Evolutionary conservation across 64 coral and sea anemone genomes (phyloP).

Genomic region (Pocillopora damicornis): DNA sequence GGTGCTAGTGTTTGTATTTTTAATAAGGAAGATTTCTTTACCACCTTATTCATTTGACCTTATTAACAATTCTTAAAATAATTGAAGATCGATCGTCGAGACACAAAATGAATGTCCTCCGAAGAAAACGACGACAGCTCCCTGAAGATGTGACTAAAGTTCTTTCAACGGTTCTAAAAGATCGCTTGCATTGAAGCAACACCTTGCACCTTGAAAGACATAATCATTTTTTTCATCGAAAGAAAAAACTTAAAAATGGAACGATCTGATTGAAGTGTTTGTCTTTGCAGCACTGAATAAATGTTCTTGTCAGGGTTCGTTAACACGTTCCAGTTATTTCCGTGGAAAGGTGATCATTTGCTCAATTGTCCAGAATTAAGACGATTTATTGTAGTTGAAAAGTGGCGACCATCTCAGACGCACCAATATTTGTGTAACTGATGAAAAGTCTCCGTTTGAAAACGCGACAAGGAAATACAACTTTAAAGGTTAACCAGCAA

Average conservation of each 20-base stretch:
- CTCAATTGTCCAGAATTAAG: neutral
- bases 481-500: too few relatives aligned
- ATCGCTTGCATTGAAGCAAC: neutral
- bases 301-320: slow-evolving; percentile 2
- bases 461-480: too few relatives aligned
- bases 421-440: neutral
- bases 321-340: neutral
- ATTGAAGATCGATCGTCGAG: neutral
- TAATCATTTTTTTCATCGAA: neutral
- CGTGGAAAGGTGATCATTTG: neutral
- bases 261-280: neutral
- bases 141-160: neutral
- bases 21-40: slow-evolving; percentile 9
- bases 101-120: neutral
- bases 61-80: neutral
- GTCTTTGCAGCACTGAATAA: neutral
- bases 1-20: neutral
- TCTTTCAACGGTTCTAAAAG: neutral
- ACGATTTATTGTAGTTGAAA: slow-evolving; percentile 5
- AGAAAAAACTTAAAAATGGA: neutral
- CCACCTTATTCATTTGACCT: neutral
- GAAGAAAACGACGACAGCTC: neutral
- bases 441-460: neutral
- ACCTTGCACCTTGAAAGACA: neutral
- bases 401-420: neutral